Percentiles rank a stretch among this genome's conserved stretches.
phyloP scores from a whole-genome alignment of 2,888 invertebrate species.

The Euphydryas editha region DNA sequence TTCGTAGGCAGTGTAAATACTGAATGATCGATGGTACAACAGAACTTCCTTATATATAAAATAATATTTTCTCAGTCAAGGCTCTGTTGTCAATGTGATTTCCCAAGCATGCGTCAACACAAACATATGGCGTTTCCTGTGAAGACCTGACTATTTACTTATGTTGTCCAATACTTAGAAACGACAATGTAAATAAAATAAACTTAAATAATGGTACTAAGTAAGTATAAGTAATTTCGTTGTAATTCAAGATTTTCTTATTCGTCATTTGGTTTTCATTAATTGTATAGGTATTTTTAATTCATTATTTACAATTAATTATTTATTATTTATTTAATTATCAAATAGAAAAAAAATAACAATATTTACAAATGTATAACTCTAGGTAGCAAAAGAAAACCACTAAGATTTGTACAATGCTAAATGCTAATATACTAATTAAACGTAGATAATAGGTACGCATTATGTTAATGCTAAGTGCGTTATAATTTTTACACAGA shows the following conservation, averaged over 20 bases:
- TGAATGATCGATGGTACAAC: conserved; percentile 21
- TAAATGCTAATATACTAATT: no score
- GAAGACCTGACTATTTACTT: conserved; percentile 15
- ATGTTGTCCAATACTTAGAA: conserved; percentile 20
- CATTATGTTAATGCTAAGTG: no score
- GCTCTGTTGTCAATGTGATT: conserved; percentile 32
- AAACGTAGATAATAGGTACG: no score
- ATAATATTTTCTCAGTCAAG: conserved; percentile 29
- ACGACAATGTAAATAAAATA: conserved; percentile 1
- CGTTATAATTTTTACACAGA: no score
- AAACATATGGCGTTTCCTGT: conserved; percentile 23
- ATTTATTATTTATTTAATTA: no score
- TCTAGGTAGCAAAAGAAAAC: no score
- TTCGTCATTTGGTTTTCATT: not conserved
- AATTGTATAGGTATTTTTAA: not conserved
- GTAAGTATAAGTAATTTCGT: not conserved
- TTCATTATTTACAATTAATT: no score
- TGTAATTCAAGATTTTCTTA: not conserved
- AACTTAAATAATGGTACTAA: not conserved
- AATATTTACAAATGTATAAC: no score
- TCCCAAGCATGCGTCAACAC: conserved; percentile 33
- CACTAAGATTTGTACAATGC: no score
- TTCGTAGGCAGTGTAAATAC: conserved; percentile 15
- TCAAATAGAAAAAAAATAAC: no score
- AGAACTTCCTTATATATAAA: conserved; percentile 32